Base-by-base conservation (phyloP, 2,888 invertebrate species). In the Caenorhabditis sinica region DNA sequence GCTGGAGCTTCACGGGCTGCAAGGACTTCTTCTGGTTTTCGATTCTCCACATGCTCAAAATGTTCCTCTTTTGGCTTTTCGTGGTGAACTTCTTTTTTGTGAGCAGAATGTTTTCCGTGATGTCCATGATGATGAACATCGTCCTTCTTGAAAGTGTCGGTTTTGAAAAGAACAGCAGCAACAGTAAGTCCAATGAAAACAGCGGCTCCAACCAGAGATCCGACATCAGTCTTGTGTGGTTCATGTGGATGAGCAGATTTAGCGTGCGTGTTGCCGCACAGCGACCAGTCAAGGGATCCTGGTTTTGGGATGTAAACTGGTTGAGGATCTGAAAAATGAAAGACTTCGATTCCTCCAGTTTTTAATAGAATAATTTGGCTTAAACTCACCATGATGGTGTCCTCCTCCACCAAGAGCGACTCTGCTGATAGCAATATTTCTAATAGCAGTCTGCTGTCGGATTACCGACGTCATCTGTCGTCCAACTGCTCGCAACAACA, bases 221-320 rank as follows among this genome's bases (percentile, higher is more conserved):
- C 74, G 40, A 71, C 20, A 25, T 77, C 69, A 33, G 89, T 88
- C 30, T 73, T 77, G 60, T 89, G 87, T 17, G 86, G 85, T 8
- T 74, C 76, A 23, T 68, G 60, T 23, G 58, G 33, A 25, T 74
- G 61, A 69, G 28, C 56, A 20, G 69, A 56, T 49, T 81, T 81
- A 11, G 72, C n/a, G 25, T 65, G 40, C 11, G 66, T 17, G 13
- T 36, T 28, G 13, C 81, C 69, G 45, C 66, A 81, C 3, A 85
- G 33, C 2, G 28, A 60, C 85, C 85, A 85, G 43, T 77, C 80
- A 4, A 76, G 76, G n/a, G 86, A 80, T 5, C 83, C 88, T 9
- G 88, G 88, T 51, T 85, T 65, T 25, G 88, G 88, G 33, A 79
- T 83, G 63, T 88, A 83, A 13, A 85, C 86, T 17, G 88, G 88